Evolutionary conservation across 2,113 vertebrate genomes (phyloP), one percentile per base, ranked within the genome.

Genomic region (Onychorhynchus coronatus): DNA sequence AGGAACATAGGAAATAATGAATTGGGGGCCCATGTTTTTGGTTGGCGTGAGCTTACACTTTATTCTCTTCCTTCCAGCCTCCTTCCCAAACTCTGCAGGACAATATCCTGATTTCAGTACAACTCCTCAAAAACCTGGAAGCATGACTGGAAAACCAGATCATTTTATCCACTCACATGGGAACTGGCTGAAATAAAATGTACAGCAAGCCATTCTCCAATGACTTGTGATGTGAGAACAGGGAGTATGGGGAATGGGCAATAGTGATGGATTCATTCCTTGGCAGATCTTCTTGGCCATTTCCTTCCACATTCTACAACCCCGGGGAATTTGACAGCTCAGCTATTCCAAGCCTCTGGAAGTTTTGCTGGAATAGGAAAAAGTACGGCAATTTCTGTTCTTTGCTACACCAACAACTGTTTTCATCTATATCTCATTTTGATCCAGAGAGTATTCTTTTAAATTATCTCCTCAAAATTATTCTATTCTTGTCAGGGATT

Each of bases 221-320:
- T 96, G 96, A 96, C 94, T 97, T 94, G 96, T 96, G 95, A 96
- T 94, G 95, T 96, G 95, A 94, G 96, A 97, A 93, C 82, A 95
- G 93, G 92, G 95, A 95, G 91, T 91, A 91, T 92, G 85, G 93
- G 96, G 93, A 96, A 96, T 91, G 93, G 96, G 95, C 96, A 97
- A 91, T 78, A 81, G 88, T 81, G 65, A 91, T 97, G 93, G 92
- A 95, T 95, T 96, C 96, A 96, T 96, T 97, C 92, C 76, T 96
- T 95, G 96, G 95, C 95, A 97, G 88, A 86, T 97, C 68, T 94
- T 95, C 90, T 78, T 97, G 95, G 88, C 88, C 92, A 96, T 97
- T 96, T 96, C 88, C 95, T 96, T 96, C 88, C 91, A 93, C 68
- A 94, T 70, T 97, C 88, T 92, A 92, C 92, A 95, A 52, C 96